Evolutionary conservation across 37 sponge, comb jelly and placozoan genomes (phyloP).

Genomic region (Tethya wilhelma): DNA sequence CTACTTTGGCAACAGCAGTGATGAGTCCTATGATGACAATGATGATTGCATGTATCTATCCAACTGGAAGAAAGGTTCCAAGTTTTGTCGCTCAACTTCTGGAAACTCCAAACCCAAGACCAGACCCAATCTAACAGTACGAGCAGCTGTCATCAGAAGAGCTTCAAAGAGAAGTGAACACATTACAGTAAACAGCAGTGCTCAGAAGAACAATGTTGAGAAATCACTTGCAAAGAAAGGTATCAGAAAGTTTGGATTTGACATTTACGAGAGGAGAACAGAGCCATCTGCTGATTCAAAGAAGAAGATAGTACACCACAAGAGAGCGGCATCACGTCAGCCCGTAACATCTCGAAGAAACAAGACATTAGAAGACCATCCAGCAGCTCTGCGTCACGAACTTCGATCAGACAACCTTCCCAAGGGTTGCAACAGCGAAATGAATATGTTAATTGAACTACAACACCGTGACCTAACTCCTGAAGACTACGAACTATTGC

Average conservation of each 20-base stretch:
- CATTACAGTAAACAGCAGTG: not conserved
- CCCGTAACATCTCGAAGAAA: not conserved
- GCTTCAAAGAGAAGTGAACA: not conserved
- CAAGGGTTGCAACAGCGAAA: not conserved
- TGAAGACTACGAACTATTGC: constrained; percentile 54
- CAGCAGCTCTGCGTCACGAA: constrained; percentile 24
- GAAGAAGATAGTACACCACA: not conserved
- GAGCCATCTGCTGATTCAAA: not conserved
- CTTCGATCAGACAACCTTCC: not conserved
- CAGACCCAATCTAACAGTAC: not conserved
- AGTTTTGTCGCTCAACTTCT: not conserved
- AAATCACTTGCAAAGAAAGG: not conserved
- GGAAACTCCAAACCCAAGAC: not conserved
- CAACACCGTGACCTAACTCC: constrained; percentile 52
- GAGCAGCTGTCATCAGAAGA: not conserved
- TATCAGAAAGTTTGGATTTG: constrained; percentile 7
- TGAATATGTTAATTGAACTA: constrained; percentile 5
- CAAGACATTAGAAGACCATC: constrained; percentile 9
- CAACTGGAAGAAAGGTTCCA: constrained; percentile 14
- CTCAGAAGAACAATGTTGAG: constrained; percentile 15
- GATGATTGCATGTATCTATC: not conserved
- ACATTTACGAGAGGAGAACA: constrained; percentile 2
- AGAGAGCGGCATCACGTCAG: not conserved
- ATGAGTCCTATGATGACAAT: not conserved
- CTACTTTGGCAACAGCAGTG: not conserved